Base-by-base conservation (phyloP, 2,797 vertebrate genomes). In the Brachyalestes nurse region DNA sequence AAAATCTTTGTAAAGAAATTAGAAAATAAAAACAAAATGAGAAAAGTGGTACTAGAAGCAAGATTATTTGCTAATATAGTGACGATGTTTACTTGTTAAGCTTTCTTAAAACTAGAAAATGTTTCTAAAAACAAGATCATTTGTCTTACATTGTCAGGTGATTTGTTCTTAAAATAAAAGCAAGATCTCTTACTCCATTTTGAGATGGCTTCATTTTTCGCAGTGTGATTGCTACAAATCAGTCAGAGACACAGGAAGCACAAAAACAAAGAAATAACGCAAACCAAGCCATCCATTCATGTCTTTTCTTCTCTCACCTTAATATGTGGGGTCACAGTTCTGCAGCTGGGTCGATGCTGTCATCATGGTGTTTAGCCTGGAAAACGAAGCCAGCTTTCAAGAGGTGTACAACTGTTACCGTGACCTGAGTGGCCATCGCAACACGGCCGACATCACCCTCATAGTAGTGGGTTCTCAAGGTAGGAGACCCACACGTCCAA, bases 341-440 rank as follows among this genome's bases (percentile, higher is more conserved):
- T 93, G 96, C 91, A 94, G 93, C 92, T 99, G 97, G 97, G 96
- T 95, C 2, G 97, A 99, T 53, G 97, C 95, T 0, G 94, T 97
- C 80, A 94, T 99, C 88, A 94, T 99, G 84, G 96, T 99, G 87
- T 99, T 98, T 88, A 98, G 97, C 84, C 91, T 99, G 94, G 97
- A 99, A 90, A 97, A 96, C 0, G 97, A 99, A 88, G 91, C 91
- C 89, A 98, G 96, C 81, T 99, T 99, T 87, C 93, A 96, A 93
- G 96, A 97, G 69, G 95, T 96, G 77, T 94, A 95, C 69, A 94
- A 89, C 85, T 93, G 95, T 72, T 97, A 96, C 55, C 91, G 92
- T 67, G 94, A 95, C 86, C 93, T 99, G 83, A 88, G 90, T 5
- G 65, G 91, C 51, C 90, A 95, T 75, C 94, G 95, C 16, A 90